Conservation (phyloP, 2,888 invertebrate species). For the Luperina nickerlii region DNA sequence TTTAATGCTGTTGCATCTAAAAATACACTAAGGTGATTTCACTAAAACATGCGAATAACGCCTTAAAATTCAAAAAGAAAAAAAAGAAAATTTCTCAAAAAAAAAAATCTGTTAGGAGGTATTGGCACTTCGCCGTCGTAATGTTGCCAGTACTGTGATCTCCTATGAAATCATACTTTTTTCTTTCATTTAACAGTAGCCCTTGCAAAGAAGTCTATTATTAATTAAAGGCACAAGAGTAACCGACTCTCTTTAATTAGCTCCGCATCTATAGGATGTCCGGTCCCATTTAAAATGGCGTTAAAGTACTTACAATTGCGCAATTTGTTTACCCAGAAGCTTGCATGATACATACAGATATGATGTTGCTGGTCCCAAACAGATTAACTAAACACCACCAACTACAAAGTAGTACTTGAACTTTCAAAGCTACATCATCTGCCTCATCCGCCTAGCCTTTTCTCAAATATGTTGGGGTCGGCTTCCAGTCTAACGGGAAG, state of each 20-base stretch:
- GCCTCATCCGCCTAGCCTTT: too few relatives aligned
- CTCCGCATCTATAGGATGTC: conserved; percentile 43
- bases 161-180: neutral
- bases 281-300: conserved; percentile 39
- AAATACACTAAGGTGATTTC: too few relatives aligned
- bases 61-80: too few relatives aligned
- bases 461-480: too few relatives aligned
- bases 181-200: neutral
- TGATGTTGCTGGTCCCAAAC: conserved; percentile 7
- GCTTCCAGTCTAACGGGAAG: too few relatives aligned
- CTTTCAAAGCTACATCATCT: too few relatives aligned
- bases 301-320: conserved; percentile 27
- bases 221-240: conserved; percentile 6
- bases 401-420: neutral
- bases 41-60: too few relatives aligned
- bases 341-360: conserved; percentile 42
- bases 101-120: too few relatives aligned
- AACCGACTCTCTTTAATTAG: conserved; percentile 42
- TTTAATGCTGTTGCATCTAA: too few relatives aligned
- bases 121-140: too few relatives aligned
- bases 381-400: conserved; percentile 13
- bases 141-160: neutral
- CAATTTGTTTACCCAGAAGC: conserved; percentile 20
- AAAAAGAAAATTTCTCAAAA: too few relatives aligned
- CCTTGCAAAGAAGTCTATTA: conserved; percentile 1